Conservation (phyloP, 1,140 invertebrate genomes). For the Ctenoplectra terminalis region DNA sequence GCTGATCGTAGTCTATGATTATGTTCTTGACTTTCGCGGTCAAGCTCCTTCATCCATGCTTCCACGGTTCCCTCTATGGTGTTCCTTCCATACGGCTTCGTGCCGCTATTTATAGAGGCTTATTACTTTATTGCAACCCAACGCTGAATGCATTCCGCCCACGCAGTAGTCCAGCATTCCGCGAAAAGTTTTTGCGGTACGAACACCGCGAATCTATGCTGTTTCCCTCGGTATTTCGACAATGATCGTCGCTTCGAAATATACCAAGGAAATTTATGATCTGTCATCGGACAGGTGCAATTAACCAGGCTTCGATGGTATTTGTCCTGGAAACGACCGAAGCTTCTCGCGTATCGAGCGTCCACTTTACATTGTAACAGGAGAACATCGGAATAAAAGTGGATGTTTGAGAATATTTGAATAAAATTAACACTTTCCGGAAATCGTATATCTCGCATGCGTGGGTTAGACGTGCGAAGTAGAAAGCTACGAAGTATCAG, state of each 20-base stretch:
- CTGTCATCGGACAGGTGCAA: background rate
- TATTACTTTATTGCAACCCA: constrained; percentile 77
- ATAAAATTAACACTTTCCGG: background rate
- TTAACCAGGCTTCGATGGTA: background rate
- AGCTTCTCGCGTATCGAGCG: background rate
- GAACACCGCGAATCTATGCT: background rate
- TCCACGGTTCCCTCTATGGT: constrained; percentile 62
- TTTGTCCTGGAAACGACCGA: background rate
- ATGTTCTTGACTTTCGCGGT: constrained; percentile 77
- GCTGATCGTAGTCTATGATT: constrained; percentile 76
- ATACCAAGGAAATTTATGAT: background rate
- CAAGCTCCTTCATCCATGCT: constrained; percentile 73
- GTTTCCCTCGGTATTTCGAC: background rate
- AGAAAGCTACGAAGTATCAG: constrained; percentile 11
- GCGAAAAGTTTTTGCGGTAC: constrained; percentile 10
- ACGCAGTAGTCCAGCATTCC: constrained; percentile 52
- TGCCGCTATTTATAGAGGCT: constrained; percentile 76
- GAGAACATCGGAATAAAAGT: constrained; percentile 2
- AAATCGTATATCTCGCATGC: constrained; percentile 6
- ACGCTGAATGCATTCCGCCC: constrained; percentile 72
- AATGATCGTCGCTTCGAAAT: background rate
- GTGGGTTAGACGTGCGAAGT: background rate
- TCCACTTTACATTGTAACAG: background rate
- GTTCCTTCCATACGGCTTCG: constrained; percentile 61
- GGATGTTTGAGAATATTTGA: constrained; percentile 4